These are phyloP conservation scores for Pipistrellus nathusii DNA, from an alignment of 2,797 vertebrate species.

Conservation along the genomic window DNA sequence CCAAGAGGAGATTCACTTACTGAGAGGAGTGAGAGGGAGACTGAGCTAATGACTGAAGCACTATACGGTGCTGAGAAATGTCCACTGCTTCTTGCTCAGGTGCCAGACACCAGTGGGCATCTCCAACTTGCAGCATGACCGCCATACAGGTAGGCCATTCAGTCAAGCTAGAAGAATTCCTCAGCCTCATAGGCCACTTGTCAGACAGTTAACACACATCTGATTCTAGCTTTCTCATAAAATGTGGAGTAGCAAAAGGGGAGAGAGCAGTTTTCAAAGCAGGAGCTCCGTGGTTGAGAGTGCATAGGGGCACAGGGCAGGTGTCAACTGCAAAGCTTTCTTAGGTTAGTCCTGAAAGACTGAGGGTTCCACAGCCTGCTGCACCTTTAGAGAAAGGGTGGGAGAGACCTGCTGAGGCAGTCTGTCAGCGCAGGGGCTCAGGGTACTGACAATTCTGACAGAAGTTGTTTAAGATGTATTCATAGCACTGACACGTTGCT, in stretches of 20 bases:
- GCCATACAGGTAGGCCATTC: background rate
- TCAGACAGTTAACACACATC: background rate
- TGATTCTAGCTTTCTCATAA: background rate
- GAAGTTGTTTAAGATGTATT: slow-evolving; percentile 45
- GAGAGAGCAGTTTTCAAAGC: background rate
- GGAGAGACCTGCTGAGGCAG: background rate
- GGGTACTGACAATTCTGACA: slow-evolving; percentile 25
- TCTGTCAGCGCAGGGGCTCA: background rate
- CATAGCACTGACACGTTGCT: background rate
- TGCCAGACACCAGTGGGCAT: background rate
- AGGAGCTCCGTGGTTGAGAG: background rate
- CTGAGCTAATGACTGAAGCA: background rate
- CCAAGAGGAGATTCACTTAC: background rate
- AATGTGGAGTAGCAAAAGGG: slow-evolving; percentile 24
- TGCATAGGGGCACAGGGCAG: background rate
- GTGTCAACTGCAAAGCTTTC: background rate
- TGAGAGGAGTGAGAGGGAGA: background rate
- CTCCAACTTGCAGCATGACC: background rate
- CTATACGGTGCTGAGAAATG: background rate
- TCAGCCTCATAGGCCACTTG: background rate
- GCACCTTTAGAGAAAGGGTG: background rate
- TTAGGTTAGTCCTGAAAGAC: background rate
- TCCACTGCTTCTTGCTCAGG: background rate
- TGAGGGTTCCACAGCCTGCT: background rate
- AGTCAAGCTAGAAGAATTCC: slow-evolving; percentile 27